These are phyloP conservation scores for Gobionotothen gibberifrons DNA, from an alignment of 2,797 vertebrate species.

Conservation along the genomic window DNA sequence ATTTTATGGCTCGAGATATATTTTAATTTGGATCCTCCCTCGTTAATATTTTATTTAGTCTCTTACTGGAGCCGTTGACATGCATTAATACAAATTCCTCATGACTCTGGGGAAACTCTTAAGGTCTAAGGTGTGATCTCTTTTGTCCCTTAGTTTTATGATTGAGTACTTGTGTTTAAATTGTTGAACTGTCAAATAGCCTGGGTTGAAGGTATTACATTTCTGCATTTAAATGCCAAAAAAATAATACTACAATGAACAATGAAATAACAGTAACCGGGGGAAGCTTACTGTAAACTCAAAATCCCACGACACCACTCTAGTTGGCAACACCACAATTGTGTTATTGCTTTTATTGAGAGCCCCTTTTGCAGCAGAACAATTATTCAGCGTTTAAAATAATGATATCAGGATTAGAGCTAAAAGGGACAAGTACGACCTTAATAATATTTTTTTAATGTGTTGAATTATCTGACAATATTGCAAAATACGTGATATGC, in stretches of 20 bases:
- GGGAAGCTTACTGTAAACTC: no score
- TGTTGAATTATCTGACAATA: neutral
- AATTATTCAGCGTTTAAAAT: no score
- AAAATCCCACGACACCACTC: no score
- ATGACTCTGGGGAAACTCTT: neutral
- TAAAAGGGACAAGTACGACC: neutral
- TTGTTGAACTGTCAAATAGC: conserved; percentile 2
- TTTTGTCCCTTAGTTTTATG: neutral
- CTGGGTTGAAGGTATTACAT: neutral
- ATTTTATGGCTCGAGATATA: conserved; percentile 18
- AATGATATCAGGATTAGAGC: neutral
- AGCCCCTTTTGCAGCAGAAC: no score
- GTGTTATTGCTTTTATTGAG: no score
- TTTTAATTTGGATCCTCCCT: conserved; percentile 1
- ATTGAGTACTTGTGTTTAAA: conserved; percentile 5
- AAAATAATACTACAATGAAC: no score
- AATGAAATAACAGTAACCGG: no score
- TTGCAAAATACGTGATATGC: neutral
- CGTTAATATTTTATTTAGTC: conserved; percentile 28
- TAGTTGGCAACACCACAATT: no score
- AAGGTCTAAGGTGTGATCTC: neutral
- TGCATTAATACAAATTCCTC: neutral
- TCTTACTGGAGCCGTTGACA: conserved; percentile 11
- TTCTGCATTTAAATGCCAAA: no score
- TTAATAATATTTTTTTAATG: neutral